Evolutionary conservation across 1,140 invertebrate genomes (phyloP).

Genomic region (Ceratosolen fusciceps): DNA sequence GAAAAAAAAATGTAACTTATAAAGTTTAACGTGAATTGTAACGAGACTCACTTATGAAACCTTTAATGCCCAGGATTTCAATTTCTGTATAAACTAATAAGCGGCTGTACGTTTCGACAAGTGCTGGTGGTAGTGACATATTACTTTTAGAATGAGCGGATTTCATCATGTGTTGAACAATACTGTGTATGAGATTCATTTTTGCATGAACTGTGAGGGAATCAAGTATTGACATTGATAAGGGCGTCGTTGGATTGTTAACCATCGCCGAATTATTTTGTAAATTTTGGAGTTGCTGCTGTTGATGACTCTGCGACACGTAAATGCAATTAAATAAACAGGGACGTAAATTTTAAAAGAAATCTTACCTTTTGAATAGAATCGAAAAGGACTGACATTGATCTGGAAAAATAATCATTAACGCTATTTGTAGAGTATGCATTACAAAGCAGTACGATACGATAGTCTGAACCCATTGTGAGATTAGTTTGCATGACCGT

Average conservation of each 20-base stretch:
- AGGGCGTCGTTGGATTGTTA: slow-evolving; percentile 82
- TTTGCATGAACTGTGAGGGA: slow-evolving; percentile 96
- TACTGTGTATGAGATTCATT: slow-evolving; percentile 96
- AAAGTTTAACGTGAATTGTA: too few species aligned
- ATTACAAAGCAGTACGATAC: slow-evolving; percentile 93
- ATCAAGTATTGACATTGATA: slow-evolving; percentile 94
- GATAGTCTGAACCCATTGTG: slow-evolving; percentile 86
- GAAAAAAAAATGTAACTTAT: too few species aligned
- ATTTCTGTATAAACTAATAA: slow-evolving; percentile 96
- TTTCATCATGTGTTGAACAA: slow-evolving; percentile 91
- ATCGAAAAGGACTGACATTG: slow-evolving; percentile 91
- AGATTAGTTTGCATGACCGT: slow-evolving; percentile 79
- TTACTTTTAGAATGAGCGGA: slow-evolving; percentile 88
- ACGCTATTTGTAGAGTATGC: slow-evolving; percentile 95
- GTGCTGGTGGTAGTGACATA: slow-evolving; percentile 87
- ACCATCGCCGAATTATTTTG: slow-evolving; percentile 71
- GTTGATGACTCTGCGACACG: slow-evolving; percentile 64
- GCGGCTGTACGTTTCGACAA: slow-evolving; percentile 95
- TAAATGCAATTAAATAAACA: slow-evolving; percentile 66
- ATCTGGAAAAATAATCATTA: slow-evolving; percentile 86
- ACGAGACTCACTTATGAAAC: slow-evolving; percentile 94
- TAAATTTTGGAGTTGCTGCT: slow-evolving; percentile 64
- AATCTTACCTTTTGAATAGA: slow-evolving; percentile 84
- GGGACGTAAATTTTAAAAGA: slow-evolving; percentile 96
- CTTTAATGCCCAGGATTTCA: slow-evolving; percentile 96